Evolutionary conservation across 2,113 vertebrate species (phyloP).

Genomic region (Atractosteus spatula): DNA sequence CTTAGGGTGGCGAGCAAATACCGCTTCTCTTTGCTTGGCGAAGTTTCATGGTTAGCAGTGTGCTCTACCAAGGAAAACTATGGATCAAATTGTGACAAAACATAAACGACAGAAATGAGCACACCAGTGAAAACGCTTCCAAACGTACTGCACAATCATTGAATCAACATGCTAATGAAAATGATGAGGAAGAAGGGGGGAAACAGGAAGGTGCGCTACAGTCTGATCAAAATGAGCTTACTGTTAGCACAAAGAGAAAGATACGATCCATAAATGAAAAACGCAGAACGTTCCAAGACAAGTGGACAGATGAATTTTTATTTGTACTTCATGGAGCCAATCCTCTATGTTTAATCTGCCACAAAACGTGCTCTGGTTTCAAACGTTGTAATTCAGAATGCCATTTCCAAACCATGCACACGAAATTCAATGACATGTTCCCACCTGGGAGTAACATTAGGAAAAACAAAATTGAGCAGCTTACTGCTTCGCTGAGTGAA

Average conservation of each 20-base stretch:
- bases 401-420: background rate
- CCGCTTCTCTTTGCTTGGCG: too few relatives aligned
- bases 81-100: too few relatives aligned
- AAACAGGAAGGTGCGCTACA: background rate
- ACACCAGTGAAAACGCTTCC: too few relatives aligned
- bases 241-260: background rate
- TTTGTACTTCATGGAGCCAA: background rate
- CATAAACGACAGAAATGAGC: too few relatives aligned
- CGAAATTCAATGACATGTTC: background rate
- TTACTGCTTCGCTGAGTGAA: background rate
- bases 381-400: background rate
- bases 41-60: too few relatives aligned
- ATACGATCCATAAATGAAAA: background rate
- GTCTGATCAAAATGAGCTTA: background rate
- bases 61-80: too few relatives aligned
- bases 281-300: background rate
- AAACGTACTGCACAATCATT: too few relatives aligned
- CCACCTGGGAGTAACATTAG: background rate
- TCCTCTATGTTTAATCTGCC: slow-evolving; percentile 6
- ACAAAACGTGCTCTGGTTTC: slow-evolving; percentile 1
- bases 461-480: background rate
- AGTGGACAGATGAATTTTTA: background rate
- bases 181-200: background rate
- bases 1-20: too few relatives aligned
- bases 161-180: background rate